These are phyloP conservation scores for Drosophila melanica DNA, from an alignment of 1,140 invertebrate genomes.

Conservation along the genomic window DNA sequence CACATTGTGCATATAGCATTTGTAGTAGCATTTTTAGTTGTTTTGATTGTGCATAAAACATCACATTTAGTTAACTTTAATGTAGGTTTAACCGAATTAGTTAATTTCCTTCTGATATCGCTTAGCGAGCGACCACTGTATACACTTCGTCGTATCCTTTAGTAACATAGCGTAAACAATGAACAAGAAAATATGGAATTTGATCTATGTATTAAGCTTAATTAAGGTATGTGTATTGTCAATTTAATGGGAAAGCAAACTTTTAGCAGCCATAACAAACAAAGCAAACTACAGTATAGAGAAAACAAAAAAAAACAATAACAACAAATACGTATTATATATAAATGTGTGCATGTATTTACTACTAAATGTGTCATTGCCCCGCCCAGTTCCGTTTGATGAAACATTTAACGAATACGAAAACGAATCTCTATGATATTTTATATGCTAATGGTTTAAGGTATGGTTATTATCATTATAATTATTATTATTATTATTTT, in stretches of 20 bases:
- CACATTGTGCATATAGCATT: no score
- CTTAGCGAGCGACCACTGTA: not conserved
- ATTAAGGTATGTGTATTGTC: conserved; percentile 53
- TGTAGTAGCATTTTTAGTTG: no score
- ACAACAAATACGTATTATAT: conserved; percentile 28
- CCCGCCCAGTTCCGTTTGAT: conserved; percentile 22
- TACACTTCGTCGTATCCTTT: not conserved
- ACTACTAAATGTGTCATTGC: conserved; percentile 44
- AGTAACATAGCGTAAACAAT: not conserved
- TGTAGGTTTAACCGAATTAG: no score
- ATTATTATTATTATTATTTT: conserved; percentile 14
- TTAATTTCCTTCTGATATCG: not conserved
- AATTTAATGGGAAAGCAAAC: conserved; percentile 53
- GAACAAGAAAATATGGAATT: conserved; percentile 56
- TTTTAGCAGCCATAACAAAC: conserved; percentile 59
- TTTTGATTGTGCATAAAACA: no score
- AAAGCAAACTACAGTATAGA: conserved; percentile 24
- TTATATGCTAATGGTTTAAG: conserved; percentile 33
- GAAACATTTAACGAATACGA: conserved; percentile 25
- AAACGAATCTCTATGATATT: conserved; percentile 43
- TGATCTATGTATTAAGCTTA: conserved; percentile 45
- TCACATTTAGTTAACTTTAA: no score
- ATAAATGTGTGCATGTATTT: conserved; percentile 40
- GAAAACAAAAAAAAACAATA: conserved; percentile 22
- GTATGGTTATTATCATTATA: conserved; percentile 27